phyloP scores from a whole-genome alignment of 2,797 vertebrate species.

The Enteromius argenteus region DNA sequence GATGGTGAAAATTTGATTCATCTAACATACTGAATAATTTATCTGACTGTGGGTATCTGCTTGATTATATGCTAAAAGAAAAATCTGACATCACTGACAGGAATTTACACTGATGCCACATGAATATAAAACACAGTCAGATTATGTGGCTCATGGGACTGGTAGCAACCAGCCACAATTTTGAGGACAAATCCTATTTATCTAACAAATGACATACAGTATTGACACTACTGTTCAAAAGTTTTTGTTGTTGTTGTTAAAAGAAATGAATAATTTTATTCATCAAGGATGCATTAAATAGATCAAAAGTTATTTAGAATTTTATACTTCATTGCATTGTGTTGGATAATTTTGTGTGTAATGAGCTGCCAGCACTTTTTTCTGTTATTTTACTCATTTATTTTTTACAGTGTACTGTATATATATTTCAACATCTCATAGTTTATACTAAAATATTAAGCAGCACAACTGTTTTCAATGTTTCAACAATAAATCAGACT shows the following conservation, averaged over 20 bases:
- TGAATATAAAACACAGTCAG: conserved; percentile 13
- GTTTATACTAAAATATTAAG: background rate
- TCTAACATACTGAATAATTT: conserved; percentile 44
- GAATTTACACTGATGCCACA: conserved; percentile 1
- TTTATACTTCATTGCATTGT: too few species aligned
- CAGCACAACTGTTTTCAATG: background rate
- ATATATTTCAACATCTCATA: too few species aligned
- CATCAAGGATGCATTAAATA: too few species aligned
- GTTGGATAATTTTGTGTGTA: too few species aligned
- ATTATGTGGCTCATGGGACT: conserved; percentile 29
- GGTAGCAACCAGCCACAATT: conserved; percentile 11
- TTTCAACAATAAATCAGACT: background rate
- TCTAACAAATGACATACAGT: conserved; percentile 10
- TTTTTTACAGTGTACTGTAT: too few species aligned
- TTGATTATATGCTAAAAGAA: conserved; percentile 8
- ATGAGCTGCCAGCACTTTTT: too few species aligned
- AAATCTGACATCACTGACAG: background rate
- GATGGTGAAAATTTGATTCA: conserved; percentile 37
- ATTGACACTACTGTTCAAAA: too few species aligned
- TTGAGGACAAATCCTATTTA: conserved; percentile 14
- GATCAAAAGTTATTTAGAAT: too few species aligned
- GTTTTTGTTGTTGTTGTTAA: too few species aligned
- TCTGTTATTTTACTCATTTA: too few species aligned
- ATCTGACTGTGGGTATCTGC: conserved; percentile 13
- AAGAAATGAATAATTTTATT: too few species aligned